A percentile compares a stretch with the other conserved stretches of the same genome.
Evolutionary conservation across 1,140 invertebrate genomes (phyloP).

Genomic region (Meloidogyne exigua): DNA sequence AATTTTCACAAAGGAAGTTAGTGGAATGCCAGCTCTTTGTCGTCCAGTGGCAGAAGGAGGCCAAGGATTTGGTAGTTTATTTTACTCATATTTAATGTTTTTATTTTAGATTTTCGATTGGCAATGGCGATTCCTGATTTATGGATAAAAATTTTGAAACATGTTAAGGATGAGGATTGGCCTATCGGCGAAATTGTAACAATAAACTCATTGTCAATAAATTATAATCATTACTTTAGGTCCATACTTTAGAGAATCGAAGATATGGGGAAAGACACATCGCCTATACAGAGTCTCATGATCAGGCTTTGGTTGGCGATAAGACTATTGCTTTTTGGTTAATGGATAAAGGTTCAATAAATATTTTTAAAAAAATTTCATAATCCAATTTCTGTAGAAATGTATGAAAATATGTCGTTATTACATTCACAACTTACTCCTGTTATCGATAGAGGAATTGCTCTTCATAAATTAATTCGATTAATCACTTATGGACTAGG

Average conservation of each 20-base stretch:
- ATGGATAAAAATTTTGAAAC: conserved; percentile 84
- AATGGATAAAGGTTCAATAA: conserved; percentile 87
- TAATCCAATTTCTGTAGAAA: conserved; percentile 67
- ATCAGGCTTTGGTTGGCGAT: conserved; percentile 95
- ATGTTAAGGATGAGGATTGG: conserved; percentile 86
- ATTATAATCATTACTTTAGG: conserved; percentile 64
- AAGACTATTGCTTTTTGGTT: conserved; percentile 99
- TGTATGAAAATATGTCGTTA: conserved; percentile 66
- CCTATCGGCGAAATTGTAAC: conserved; percentile 82
- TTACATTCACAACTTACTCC: conserved; percentile 65
- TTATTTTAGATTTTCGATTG: conserved; percentile 87
- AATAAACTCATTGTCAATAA: conserved; percentile 86
- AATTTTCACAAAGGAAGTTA: conserved; percentile 76
- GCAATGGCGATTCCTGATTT: conserved; percentile 70
- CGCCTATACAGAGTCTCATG: conserved; percentile 94
- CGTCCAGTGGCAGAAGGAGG: conserved; percentile 88
- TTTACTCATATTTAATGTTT: conserved; percentile 81
- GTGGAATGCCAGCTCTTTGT: conserved; percentile 94
- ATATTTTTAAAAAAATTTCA: conserved; percentile 47
- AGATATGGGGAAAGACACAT: conserved; percentile 83
- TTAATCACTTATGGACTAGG: conserved; percentile 88
- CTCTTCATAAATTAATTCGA: conserved; percentile 93
- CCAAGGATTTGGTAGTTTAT: conserved; percentile 90
- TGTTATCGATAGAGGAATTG: conserved; percentile 84
- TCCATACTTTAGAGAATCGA: conserved; percentile 3